Evolutionary conservation across 2,113 vertebrate genomes (phyloP).

Genomic region (Hemicordylus capensis): DNA sequence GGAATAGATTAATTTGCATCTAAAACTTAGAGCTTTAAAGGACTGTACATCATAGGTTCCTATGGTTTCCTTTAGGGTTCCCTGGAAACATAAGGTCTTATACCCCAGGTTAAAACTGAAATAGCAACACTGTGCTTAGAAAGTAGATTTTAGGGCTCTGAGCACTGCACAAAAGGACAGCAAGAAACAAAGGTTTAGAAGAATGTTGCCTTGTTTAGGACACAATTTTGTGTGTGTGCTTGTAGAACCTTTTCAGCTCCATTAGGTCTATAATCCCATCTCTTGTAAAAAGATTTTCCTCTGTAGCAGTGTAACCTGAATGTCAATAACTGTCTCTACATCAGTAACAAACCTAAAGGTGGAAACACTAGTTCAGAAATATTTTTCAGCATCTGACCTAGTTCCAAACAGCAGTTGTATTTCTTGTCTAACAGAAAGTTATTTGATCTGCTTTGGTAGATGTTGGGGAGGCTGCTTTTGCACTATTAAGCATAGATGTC

Average conservation of each 20-base stretch:
- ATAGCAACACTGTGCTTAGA: background rate
- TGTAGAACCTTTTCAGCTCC: background rate
- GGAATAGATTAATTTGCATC: background rate
- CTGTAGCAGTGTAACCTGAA: conserved; percentile 38
- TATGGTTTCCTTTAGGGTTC: background rate
- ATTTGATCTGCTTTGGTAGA: conserved; percentile 20
- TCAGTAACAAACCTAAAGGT: conserved; percentile 30
- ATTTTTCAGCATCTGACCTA: conserved; percentile 24
- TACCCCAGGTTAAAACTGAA: background rate
- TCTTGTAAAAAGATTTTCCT: conserved; percentile 22
- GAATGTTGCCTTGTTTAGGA: background rate
- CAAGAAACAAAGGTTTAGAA: background rate
- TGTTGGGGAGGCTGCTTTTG: background rate
- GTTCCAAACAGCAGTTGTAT: conserved; percentile 46
- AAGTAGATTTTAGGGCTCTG: background rate
- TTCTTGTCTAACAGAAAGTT: conserved; percentile 38
- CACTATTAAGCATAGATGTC: background rate
- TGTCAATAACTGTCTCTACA: conserved; percentile 42
- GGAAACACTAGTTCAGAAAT: conserved; percentile 44
- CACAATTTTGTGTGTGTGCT: background rate
- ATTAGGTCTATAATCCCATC: background rate
- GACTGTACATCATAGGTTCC: background rate
- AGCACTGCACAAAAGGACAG: background rate
- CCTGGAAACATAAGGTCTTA: background rate
- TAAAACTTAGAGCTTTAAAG: background rate